Conservation (phyloP, 2,797 vertebrate species). For the Graptemys geographica region DNA sequence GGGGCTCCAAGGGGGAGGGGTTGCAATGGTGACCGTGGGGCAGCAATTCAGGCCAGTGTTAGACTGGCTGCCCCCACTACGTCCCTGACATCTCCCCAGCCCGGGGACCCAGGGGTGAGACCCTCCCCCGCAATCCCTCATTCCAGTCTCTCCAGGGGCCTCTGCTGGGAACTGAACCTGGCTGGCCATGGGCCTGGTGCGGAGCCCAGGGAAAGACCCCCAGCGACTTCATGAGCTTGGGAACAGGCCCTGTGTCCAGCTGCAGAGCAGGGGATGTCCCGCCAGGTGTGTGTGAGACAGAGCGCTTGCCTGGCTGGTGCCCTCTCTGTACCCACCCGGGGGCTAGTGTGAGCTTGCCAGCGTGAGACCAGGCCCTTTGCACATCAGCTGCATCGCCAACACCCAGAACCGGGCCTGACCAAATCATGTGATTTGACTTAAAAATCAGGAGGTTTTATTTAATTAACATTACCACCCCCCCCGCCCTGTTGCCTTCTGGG, state of each 20-base stretch:
- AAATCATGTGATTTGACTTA: rapidly evolving
- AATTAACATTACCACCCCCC: background rate
- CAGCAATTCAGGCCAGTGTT: background rate
- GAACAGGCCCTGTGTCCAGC: background rate
- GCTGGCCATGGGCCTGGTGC: constrained; percentile 49
- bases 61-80: background rate
- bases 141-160: constrained; percentile 30
- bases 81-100: rapidly evolving
- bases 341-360: background rate
- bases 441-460: background rate
- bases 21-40: background rate
- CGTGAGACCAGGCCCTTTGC: too few relatives aligned
- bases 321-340: background rate
- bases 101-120: background rate
- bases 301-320: background rate
- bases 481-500: background rate
- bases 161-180: constrained; percentile 13
- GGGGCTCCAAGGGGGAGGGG: background rate
- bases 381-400: too few relatives aligned
- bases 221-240: background rate
- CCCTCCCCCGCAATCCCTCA: background rate
- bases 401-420: background rate
- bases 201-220: constrained; percentile 49
- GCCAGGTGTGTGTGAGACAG: background rate
- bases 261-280: background rate